Evolutionary conservation across 1,140 invertebrate genomes (phyloP).

Genomic region (Bicyclus anynana): DNA sequence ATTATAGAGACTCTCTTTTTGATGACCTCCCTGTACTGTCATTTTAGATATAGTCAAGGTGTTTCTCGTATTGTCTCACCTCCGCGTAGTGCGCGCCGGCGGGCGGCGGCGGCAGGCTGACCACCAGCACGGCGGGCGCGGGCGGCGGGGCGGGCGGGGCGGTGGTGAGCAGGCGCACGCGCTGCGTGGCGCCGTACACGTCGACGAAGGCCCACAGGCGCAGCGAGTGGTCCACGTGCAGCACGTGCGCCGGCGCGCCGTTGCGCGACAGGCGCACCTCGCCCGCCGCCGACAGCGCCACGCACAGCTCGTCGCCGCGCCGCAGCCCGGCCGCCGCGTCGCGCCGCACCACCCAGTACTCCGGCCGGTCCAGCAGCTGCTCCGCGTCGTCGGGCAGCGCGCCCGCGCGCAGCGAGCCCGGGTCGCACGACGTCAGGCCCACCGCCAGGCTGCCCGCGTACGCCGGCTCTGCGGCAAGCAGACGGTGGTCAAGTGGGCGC

Average conservation of each 20-base stretch:
- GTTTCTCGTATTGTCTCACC: constrained; percentile 48
- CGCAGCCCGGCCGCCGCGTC: constrained; percentile 91
- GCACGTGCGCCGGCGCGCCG: constrained; percentile 87
- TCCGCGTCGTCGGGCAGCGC: constrained; percentile 96
- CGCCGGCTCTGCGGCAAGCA: constrained; percentile 88
- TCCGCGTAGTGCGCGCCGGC: constrained; percentile 69
- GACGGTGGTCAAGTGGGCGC: too few relatives aligned
- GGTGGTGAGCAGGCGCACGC: constrained; percentile 79
- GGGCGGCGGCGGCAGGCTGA: constrained; percentile 84
- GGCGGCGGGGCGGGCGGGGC: constrained; percentile 50
- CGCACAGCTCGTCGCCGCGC: constrained; percentile 93
- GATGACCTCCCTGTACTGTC: too few relatives aligned
- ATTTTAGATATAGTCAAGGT: too few relatives aligned
- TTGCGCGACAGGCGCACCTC: constrained; percentile 94
- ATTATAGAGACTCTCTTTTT: too few relatives aligned
- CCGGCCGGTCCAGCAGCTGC: constrained; percentile 92
- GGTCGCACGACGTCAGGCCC: constrained; percentile 96
- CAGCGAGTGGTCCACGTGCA: constrained; percentile 95
- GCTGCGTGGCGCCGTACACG: constrained; percentile 95
- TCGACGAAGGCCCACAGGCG: constrained; percentile 97
- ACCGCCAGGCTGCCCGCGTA: constrained; percentile 94
- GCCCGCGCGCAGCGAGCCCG: constrained; percentile 81
- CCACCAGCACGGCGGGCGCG: constrained; percentile 82
- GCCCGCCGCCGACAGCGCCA: constrained; percentile 89
- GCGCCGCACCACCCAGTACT: constrained; percentile 98